A percentile compares a stretch with the other conserved stretches of the same genome.
phyloP scores from a whole-genome alignment of 2,888 invertebrate species.

The Protodeltote pygarga region DNA sequence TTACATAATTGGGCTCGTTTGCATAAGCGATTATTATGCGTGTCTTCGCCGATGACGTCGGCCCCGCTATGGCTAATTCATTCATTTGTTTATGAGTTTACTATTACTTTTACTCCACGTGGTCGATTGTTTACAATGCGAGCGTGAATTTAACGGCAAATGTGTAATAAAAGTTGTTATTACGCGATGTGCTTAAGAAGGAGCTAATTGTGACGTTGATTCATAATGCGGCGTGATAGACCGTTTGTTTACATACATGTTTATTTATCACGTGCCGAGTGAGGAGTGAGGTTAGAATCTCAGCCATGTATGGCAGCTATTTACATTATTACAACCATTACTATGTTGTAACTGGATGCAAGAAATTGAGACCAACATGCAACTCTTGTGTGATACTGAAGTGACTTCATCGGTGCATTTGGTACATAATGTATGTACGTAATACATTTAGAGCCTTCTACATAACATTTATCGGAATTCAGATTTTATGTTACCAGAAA shows the following conservation, averaged over 20 bases:
- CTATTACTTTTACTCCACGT: slow-evolving; percentile 82
- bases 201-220: slow-evolving; percentile 51
- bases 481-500: no score
- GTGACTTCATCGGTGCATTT: no score
- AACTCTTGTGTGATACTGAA: no score
- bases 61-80: slow-evolving; percentile 78
- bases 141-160: slow-evolving; percentile 70
- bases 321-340: slow-evolving; percentile 32
- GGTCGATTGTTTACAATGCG: slow-evolving; percentile 76
- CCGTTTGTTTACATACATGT: slow-evolving; percentile 46
- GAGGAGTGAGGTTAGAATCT: slow-evolving; percentile 31
- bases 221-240: slow-evolving; percentile 48
- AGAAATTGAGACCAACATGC: slow-evolving; percentile 18
- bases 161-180: slow-evolving; percentile 74
- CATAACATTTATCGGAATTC: no score
- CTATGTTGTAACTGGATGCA: slow-evolving; percentile 10
- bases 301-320: slow-evolving; percentile 29
- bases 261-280: slow-evolving; percentile 43
- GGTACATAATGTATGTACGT: no score
- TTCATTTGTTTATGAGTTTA: slow-evolving; percentile 82
- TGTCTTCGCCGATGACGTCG: slow-evolving; percentile 79
- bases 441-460: no score
- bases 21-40: slow-evolving; percentile 85
- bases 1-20: slow-evolving; percentile 84
- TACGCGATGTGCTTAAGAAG: slow-evolving; percentile 56